Evolutionary conservation across 2,888 invertebrate species (phyloP).

Genomic region (Tethea ocularis): DNA sequence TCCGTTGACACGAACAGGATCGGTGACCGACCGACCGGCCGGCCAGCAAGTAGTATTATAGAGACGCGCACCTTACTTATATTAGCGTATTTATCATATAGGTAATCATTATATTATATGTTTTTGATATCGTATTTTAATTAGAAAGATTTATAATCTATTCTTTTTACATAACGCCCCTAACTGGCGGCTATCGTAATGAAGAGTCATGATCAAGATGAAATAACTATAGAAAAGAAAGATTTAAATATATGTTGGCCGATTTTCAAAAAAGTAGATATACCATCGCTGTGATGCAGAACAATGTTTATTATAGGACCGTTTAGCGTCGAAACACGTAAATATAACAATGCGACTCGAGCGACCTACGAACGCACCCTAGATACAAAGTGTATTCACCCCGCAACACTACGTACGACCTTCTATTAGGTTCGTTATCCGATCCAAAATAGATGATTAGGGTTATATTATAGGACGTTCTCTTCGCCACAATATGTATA

Average conservation of each 20-base stretch:
- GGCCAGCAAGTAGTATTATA: background rate
- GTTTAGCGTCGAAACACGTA: constrained; percentile 10
- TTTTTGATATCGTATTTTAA: too few relatives aligned
- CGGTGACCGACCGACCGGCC: constrained; percentile 16
- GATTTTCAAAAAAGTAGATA: constrained; percentile 19
- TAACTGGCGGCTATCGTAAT: too few relatives aligned
- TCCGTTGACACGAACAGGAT: constrained; percentile 17
- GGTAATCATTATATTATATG: too few relatives aligned
- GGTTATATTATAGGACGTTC: constrained; percentile 20
- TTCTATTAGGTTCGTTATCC: constrained; percentile 60
- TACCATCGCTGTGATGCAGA: constrained; percentile 9
- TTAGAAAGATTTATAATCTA: too few relatives aligned
- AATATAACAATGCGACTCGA: constrained; percentile 22
- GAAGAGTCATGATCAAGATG: too few relatives aligned
- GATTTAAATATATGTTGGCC: too few relatives aligned
- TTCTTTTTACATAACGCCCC: too few relatives aligned
- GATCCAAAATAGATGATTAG: constrained; percentile 56
- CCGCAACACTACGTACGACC: constrained; percentile 52
- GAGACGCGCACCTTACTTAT: background rate
- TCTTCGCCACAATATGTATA: constrained; percentile 10
- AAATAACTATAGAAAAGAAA: too few relatives aligned
- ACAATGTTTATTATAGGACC: background rate
- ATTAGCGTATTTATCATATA: background rate
- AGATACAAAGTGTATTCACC: constrained; percentile 70
- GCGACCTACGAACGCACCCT: constrained; percentile 58